phyloP scores from a whole-genome alignment of 2,888 invertebrate genomes.

The Dolichopus griseipennis region DNA sequence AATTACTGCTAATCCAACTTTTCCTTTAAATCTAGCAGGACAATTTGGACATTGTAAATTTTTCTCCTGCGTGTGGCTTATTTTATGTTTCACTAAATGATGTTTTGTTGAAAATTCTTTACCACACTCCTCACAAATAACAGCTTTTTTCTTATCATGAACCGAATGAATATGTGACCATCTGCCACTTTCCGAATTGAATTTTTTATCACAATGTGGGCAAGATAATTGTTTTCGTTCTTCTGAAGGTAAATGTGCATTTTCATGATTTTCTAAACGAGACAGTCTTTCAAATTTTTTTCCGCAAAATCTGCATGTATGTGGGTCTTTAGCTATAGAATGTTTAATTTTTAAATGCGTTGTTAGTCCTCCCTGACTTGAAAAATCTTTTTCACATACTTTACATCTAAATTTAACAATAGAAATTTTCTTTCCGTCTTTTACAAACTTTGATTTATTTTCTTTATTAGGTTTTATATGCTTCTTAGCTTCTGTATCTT shows the following conservation, averaged over 20 bases:
- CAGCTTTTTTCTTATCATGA: not conserved
- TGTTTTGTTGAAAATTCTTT: conserved; percentile 7
- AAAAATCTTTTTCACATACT: conserved; percentile 4
- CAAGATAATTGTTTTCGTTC: conserved; percentile 29
- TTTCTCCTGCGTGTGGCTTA: not conserved
- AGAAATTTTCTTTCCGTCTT: not conserved
- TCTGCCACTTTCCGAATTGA: conserved; percentile 24
- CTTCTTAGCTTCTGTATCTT: not conserved
- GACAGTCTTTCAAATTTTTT: not conserved
- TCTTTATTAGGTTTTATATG: not conserved
- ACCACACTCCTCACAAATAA: conserved; percentile 9
- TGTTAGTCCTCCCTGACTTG: too few relatives aligned
- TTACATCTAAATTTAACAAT: not conserved
- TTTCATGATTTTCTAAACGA: conserved; percentile 25
- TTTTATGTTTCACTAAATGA: conserved; percentile 5
- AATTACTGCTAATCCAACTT: not conserved
- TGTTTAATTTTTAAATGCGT: not conserved
- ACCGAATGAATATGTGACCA: conserved; percentile 11
- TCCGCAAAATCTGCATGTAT: conserved; percentile 7
- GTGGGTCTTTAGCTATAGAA: not conserved
- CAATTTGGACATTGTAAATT: conserved; percentile 8
- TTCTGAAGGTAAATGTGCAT: conserved; percentile 28
- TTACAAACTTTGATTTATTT: not conserved
- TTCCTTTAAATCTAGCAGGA: conserved; percentile 4
- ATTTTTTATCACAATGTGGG: conserved; percentile 34